Conservation (phyloP, 2,888 invertebrate genomes). For the Flexamia atlantica region DNA sequence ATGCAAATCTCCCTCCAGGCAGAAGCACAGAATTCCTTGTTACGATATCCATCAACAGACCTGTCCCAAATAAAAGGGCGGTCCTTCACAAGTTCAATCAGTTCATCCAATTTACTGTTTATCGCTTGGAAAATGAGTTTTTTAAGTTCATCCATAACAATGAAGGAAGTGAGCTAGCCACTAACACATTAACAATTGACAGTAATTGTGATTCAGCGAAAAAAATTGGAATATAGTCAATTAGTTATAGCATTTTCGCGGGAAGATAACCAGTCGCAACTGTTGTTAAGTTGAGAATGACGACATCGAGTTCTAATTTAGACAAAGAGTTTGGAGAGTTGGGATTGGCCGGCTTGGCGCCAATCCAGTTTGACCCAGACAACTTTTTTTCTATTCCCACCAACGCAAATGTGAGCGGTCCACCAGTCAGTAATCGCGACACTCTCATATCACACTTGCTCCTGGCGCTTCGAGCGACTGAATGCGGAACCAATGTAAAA, state of each 20-base stretch:
- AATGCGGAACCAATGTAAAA: no score
- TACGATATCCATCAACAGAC: constrained; percentile 2
- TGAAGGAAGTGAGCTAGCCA: no score
- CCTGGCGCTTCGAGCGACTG: no score
- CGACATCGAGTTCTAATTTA: not conserved
- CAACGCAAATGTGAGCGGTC: not conserved
- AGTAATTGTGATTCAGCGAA: no score
- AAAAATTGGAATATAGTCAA: not conserved
- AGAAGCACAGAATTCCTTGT: not conserved
- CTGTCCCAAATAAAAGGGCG: constrained; percentile 1
- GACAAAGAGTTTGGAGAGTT: not conserved
- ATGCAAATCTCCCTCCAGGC: not conserved
- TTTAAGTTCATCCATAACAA: no score
- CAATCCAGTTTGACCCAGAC: not conserved
- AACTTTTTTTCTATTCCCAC: not conserved
- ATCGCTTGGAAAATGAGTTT: no score
- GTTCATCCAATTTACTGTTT: not conserved
- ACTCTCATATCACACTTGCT: no score
- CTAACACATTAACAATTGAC: no score
- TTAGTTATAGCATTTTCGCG: no score
- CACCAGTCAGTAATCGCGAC: no score
- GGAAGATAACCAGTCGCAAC: no score
- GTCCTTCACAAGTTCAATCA: not conserved
- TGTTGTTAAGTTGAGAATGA: constrained; percentile 4
- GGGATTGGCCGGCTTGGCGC: not conserved